Evolutionary conservation across 2,888 invertebrate species (phyloP).

Genomic region (Caradrina clavipalpis): DNA sequence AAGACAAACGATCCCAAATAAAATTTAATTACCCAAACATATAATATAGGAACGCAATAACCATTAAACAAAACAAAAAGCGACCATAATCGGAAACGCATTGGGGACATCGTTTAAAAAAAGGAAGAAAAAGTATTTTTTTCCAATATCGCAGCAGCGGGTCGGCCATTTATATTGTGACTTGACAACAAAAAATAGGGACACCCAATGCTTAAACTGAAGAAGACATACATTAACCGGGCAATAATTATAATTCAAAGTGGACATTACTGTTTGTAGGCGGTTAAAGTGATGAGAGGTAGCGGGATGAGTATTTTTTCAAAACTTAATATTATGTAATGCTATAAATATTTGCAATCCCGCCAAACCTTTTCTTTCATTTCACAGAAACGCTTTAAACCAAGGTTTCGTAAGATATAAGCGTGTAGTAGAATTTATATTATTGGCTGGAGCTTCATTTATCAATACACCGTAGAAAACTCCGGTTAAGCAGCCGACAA

Average conservation of each 20-base stretch:
- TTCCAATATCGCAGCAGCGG: constrained; percentile 83
- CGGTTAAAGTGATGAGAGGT: constrained; percentile 59
- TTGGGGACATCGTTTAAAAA: constrained; percentile 54
- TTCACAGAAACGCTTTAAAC: no score
- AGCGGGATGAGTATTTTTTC: constrained; percentile 44
- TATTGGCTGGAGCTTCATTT: no score
- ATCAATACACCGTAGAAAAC: no score
- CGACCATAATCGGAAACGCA: constrained; percentile 65
- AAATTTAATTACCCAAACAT: constrained; percentile 52
- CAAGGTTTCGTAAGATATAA: no score
- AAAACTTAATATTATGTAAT: no score
- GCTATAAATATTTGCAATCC: no score
- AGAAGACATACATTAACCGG: constrained; percentile 88
- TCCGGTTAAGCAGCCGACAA: no score
- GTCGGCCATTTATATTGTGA: constrained; percentile 76
- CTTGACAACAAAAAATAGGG: constrained; percentile 86
- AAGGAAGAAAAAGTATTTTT: constrained; percentile 68
- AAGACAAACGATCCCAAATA: constrained; percentile 38
- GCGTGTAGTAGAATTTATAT: no score
- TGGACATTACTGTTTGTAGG: constrained; percentile 79
- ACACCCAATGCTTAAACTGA: constrained; percentile 87
- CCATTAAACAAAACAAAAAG: constrained; percentile 47
- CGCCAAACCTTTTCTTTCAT: no score
- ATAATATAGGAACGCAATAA: constrained; percentile 38
- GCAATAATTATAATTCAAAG: constrained; percentile 90